Conservation (phyloP, 2,888 invertebrate genomes). For the Pachliopta kotzebuea region DNA sequence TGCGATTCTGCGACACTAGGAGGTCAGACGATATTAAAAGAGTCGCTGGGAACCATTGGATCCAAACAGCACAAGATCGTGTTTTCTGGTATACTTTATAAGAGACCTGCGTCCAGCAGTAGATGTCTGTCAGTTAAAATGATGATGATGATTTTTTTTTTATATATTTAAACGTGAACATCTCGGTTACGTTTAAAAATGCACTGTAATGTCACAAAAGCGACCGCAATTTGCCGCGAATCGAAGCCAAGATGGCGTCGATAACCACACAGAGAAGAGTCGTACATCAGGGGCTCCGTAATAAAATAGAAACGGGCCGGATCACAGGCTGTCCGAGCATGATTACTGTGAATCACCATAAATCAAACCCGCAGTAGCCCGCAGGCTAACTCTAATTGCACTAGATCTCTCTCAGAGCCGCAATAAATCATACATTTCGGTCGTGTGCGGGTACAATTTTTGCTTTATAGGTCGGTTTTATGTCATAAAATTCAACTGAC, state of each 20-base stretch:
- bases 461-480: constrained; percentile 51
- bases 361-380: constrained; percentile 74
- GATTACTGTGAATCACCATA: constrained; percentile 74
- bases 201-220: constrained; percentile 33
- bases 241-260: constrained; percentile 60
- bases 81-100: no score
- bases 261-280: constrained; percentile 54
- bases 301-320: constrained; percentile 67
- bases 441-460: constrained; percentile 59
- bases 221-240: constrained; percentile 47
- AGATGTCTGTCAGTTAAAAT: no score
- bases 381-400: constrained; percentile 70
- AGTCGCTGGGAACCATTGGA: no score
- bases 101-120: no score
- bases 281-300: constrained; percentile 60
- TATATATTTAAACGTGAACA: no score
- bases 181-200: background rate
- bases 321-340: constrained; percentile 60
- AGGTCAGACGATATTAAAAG: no score
- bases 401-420: constrained; percentile 52
- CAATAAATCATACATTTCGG: constrained; percentile 73
- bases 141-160: no score
- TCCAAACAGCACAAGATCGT: no score
- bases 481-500: constrained; percentile 52
- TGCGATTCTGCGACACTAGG: no score